Evolutionary conservation across 2,888 invertebrate genomes (phyloP).

Genomic region (Drosophila percnosoma): DNA sequence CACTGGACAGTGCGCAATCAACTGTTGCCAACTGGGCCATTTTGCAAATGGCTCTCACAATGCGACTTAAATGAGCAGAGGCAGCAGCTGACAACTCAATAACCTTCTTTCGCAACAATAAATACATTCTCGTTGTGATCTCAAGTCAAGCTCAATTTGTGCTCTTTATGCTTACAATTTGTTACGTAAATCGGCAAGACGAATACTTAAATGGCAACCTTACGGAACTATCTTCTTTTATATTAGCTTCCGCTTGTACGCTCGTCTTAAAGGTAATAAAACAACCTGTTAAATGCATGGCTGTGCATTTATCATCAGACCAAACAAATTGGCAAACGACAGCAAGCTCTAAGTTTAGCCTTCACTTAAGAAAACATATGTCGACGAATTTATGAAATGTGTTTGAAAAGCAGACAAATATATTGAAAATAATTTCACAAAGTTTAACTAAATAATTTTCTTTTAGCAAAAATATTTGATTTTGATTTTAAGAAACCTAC

Average conservation of each 20-base stretch:
- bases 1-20: constrained; percentile 20
- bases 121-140: not conserved
- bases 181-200: constrained; percentile 31
- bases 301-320: constrained; percentile 54
- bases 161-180: constrained; percentile 37
- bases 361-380: not conserved
- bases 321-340: constrained; percentile 53
- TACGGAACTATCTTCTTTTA: not conserved
- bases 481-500: not conserved
- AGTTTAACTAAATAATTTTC: too few relatives aligned
- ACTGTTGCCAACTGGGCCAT: constrained; percentile 7
- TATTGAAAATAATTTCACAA: not conserved
- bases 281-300: constrained; percentile 48
- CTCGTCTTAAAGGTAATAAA: constrained; percentile 45
- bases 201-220: constrained; percentile 15
- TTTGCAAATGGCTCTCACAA: constrained; percentile 31
- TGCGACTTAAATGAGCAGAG: constrained; percentile 35
- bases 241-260: not conserved
- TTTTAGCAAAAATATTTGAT: too few relatives aligned
- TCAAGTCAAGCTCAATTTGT: constrained; percentile 12
- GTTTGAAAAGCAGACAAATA: not conserved
- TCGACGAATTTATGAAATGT: not conserved
- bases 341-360: constrained; percentile 5
- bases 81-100: constrained; percentile 37
- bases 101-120: not conserved